phyloP scores from a whole-genome alignment of 2,797 vertebrate genomes.

The Adelosebastes latens region DNA sequence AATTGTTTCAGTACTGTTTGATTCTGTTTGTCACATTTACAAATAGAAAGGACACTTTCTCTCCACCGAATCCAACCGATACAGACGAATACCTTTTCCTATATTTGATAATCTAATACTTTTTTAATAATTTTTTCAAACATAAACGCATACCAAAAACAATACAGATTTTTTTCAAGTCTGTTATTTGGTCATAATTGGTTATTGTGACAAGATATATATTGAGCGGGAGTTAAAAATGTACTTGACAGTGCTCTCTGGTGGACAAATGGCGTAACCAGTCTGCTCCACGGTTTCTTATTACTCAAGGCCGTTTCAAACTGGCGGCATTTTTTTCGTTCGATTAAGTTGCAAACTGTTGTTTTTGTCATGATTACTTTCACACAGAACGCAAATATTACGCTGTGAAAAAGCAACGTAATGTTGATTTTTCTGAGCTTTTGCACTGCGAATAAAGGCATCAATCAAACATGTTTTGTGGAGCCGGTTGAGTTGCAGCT shows the following conservation, averaged over 20 bases:
- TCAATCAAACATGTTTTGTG: too few species aligned
- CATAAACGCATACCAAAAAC: neutral
- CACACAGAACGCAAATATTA: too few species aligned
- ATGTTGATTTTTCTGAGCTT: too few species aligned
- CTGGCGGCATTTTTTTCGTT: too few species aligned
- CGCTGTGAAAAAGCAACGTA: too few species aligned
- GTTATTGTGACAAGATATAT: neutral
- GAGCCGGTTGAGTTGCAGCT: too few species aligned
- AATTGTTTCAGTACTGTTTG: neutral
- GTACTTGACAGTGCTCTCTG: neutral
- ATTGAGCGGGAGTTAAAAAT: neutral
- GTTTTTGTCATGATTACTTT: too few species aligned
- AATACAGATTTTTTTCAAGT: neutral
- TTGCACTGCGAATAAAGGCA: too few species aligned
- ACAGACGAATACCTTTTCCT: neutral
- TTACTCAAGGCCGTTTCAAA: neutral
- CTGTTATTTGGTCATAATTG: neutral
- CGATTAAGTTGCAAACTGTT: too few species aligned
- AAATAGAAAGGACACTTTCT: neutral
- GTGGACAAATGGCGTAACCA: neutral
- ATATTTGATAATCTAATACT: neutral
- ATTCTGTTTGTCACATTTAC: neutral
- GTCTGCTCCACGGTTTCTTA: neutral
- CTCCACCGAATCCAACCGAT: neutral
- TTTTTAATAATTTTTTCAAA: neutral